phyloP scores from a whole-genome alignment of 2,113 vertebrate species.

The Malurus cyaneus region DNA sequence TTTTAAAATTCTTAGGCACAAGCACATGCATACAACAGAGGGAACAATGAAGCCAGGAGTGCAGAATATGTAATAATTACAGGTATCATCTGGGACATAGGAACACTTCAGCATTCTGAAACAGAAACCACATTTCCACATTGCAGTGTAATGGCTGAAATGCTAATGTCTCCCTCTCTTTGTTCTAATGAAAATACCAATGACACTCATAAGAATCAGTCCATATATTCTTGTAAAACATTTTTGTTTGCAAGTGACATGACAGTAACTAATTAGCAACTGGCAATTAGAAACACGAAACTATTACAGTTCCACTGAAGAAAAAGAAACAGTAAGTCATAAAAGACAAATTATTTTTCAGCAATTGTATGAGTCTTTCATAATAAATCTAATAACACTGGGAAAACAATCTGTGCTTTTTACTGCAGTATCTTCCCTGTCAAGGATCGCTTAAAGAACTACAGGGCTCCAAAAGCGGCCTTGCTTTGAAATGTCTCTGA shows the following conservation, averaged over 20 bases:
- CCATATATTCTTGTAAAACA: neutral
- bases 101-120: neutral
- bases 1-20: constrained; percentile 16
- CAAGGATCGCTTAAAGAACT: constrained; percentile 14
- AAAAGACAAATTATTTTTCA: neutral
- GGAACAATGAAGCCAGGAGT: neutral
- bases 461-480: neutral
- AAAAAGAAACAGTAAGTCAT: neutral
- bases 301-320: neutral
- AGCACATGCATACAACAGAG: neutral
- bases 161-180: neutral
- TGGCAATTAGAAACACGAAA: neutral
- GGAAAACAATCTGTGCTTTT: constrained; percentile 22
- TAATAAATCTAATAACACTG: neutral
- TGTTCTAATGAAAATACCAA: neutral
- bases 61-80: neutral
- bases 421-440: neutral
- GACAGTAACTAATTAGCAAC: constrained; percentile 21
- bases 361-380: neutral
- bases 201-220: neutral
- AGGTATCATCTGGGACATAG: neutral
- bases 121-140: neutral
- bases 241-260: constrained; percentile 17
- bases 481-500: neutral
- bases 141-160: neutral